These are phyloP conservation scores for Potamilus streckersoni DNA, from an alignment of 1,140 invertebrate genomes.

Conservation along the genomic window DNA sequence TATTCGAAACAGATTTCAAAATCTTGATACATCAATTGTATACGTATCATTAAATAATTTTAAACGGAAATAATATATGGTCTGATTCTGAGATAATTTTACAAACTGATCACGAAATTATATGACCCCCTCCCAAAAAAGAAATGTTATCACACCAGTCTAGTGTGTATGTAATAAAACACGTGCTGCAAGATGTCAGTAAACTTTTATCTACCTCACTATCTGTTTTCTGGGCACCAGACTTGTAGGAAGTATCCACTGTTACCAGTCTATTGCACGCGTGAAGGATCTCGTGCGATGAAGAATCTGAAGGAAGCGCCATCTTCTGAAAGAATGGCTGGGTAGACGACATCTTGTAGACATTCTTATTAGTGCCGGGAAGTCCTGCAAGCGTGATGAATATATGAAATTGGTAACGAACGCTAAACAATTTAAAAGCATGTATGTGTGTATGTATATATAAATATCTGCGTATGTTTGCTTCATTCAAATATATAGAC, in stretches of 20 bases:
- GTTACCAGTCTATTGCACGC: conserved; percentile 29
- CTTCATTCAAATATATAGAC: too few relatives aligned
- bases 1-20: too few relatives aligned
- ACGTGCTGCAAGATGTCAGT: neutral
- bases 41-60: too few relatives aligned
- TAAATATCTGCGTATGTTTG: too few relatives aligned
- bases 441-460: too few relatives aligned
- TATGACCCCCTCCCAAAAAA: neutral
- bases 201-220: neutral
- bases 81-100: neutral
- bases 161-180: neutral
- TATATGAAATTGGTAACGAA: too few relatives aligned
- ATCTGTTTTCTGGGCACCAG: neutral
- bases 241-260: conserved; percentile 6
- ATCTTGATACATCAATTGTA: too few relatives aligned
- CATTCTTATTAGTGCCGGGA: conserved; percentile 30
- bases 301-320: conserved; percentile 1
- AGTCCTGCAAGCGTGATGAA: conserved; percentile 10
- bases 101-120: conserved; percentile 16
- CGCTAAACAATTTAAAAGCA: too few relatives aligned
- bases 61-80: too few relatives aligned
- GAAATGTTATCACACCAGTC: neutral
- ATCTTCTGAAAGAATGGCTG: conserved; percentile 18
- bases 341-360: conserved; percentile 26
- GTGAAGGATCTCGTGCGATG: conserved; percentile 26